phyloP scores from a whole-genome alignment of 1,140 invertebrate genomes.

The Latrodectus geometricus region DNA sequence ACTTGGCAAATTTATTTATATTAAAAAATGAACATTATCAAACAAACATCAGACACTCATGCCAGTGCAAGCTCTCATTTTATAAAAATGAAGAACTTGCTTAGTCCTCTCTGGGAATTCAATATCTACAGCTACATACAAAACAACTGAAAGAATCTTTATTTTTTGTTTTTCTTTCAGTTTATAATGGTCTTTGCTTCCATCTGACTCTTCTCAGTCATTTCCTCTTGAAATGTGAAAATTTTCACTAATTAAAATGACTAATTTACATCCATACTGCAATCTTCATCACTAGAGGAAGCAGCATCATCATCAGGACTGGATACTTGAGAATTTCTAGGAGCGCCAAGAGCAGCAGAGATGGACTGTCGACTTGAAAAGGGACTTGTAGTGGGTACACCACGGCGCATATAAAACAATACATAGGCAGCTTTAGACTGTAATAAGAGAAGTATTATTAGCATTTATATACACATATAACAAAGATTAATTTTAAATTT shows the following conservation, averaged over 20 bases:
- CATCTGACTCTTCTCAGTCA: not conserved
- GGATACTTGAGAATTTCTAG: slow-evolving; percentile 21
- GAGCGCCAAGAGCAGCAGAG: slow-evolving; percentile 62
- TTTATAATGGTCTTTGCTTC: not conserved
- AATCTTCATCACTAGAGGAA: slow-evolving; percentile 60
- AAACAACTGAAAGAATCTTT: slow-evolving; percentile 27
- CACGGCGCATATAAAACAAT: slow-evolving; percentile 70
- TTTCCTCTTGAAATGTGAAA: not conserved
- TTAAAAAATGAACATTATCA: not conserved
- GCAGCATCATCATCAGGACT: slow-evolving; percentile 55
- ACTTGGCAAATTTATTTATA: no score
- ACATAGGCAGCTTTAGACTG: slow-evolving; percentile 73
- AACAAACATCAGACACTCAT: not conserved
- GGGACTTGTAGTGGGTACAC: slow-evolving; percentile 61
- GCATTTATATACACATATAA: not conserved
- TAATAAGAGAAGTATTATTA: slow-evolving; percentile 52
- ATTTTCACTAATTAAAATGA: slow-evolving; percentile 35
- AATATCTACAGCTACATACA: slow-evolving; percentile 59
- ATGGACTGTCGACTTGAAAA: slow-evolving; percentile 35
- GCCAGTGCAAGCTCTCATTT: slow-evolving; percentile 42
- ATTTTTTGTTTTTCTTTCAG: slow-evolving; percentile 3
- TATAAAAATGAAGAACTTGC: slow-evolving; percentile 59
- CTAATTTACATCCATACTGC: slow-evolving; percentile 62
- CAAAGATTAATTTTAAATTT: no score
- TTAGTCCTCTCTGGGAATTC: slow-evolving; percentile 43